Conservation (phyloP, 2,888 invertebrate species). For the Parnassius orleans region DNA sequence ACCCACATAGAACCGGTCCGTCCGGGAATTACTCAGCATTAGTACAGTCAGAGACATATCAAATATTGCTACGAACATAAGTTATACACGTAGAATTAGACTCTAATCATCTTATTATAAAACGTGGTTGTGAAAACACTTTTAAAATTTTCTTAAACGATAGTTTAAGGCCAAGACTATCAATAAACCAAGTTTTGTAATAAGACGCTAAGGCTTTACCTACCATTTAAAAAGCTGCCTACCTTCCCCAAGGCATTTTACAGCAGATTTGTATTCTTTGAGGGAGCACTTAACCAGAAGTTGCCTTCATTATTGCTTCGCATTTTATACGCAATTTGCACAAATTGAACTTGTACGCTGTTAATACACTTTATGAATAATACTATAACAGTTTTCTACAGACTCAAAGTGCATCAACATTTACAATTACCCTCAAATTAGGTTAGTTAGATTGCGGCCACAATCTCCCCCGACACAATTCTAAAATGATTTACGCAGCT, state of each 20-base stretch:
- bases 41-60: neutral
- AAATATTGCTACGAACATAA: neutral
- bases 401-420: conserved; percentile 54
- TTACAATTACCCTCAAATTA: conserved; percentile 60
- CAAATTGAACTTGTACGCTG: conserved; percentile 43
- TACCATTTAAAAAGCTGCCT: conserved; percentile 15
- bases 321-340: conserved; percentile 36
- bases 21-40: conserved; percentile 16
- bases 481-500: neutral
- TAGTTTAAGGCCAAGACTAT: too few species aligned
- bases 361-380: conserved; percentile 51
- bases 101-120: neutral
- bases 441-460: conserved; percentile 63
- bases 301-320: conserved; percentile 31
- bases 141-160: too few species aligned
- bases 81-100: conserved; percentile 8
- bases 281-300: conserved; percentile 28
- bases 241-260: conserved; percentile 20
- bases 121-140: too few species aligned
- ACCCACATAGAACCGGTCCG: conserved; percentile 40
- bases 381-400: conserved; percentile 56
- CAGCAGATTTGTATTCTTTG: conserved; percentile 26
- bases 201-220: conserved; percentile 15
- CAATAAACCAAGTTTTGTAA: neutral
- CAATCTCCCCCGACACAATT: conserved; percentile 51